Evolutionary conservation across 2,797 vertebrate species (phyloP), one percentile per base, ranked within the genome.

Genomic region (Sebastes trivittatus): DNA sequence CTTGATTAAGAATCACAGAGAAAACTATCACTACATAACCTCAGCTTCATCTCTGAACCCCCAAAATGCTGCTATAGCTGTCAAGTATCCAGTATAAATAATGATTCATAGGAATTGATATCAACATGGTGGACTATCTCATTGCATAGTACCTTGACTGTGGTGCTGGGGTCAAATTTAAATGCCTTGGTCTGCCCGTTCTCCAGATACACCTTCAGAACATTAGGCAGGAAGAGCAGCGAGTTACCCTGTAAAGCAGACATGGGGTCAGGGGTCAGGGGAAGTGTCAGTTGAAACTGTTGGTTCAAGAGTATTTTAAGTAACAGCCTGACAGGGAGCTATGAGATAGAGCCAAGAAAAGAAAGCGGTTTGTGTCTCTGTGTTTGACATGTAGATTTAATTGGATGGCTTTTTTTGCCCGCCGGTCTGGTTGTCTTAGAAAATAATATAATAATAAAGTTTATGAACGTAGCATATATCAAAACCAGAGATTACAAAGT

Each of bases 161-260:
- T 98, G 65, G 98, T 99, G 93, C 88, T 96, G 3, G 90, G 91
- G 72, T 99, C 98, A 91, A 99, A 99, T 88, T 97, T 97, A 93
- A 99, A 99, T 32, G 98, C 98, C 93, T 99, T 99, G 3, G 98
- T 99, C 93, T 99, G 98, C 60, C 98, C 98, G 0, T 99, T 99
- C 94, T 99, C 98, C 93, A 99, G 92, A 88, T 99, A 99, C 5
- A 99, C 96, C 94, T 99, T 99, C 87, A 99, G 96, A 58, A 99
- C 97, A 0, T 98, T 99, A 18, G 98, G 98, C 96, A 99, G 96
- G 81, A 98, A 99, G 68, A 99, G 96, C 90, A 99, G 96, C 69
- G 97, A 97, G 94, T 97, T 99, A 25, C 97, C 98, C 98, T 99
- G 95, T 34, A 89, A 78, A 60, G 9, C 32, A 86, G 22, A 82